phyloP scores from a whole-genome alignment of 2,888 invertebrate species.

The Protula sp. region DNA sequence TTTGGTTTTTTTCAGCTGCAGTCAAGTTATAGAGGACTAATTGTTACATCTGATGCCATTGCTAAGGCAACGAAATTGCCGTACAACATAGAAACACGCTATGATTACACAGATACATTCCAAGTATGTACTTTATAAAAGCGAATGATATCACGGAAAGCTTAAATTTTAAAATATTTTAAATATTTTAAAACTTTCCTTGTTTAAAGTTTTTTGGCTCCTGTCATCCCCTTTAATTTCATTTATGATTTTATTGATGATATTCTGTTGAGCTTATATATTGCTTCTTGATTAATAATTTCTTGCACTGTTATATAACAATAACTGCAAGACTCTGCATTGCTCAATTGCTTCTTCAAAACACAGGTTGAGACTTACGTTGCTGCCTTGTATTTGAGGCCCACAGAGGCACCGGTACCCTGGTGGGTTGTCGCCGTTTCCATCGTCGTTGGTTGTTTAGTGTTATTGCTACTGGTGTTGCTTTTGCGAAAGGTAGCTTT shows the following conservation, averaged over 20 bases:
- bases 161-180: too few species aligned
- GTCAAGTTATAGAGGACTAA: slow-evolving; percentile 1
- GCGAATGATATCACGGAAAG: too few species aligned
- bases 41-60: slow-evolving; percentile 8
- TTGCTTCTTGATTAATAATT: too few species aligned
- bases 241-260: too few species aligned
- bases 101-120: slow-evolving; percentile 2
- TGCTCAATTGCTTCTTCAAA: neutral
- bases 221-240: too few species aligned
- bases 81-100: slow-evolving; percentile 5
- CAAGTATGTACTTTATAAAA: slow-evolving; percentile 1
- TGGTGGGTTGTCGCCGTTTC: slow-evolving; percentile 14
- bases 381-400: slow-evolving; percentile 3
- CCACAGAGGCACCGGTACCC: slow-evolving; percentile 1
- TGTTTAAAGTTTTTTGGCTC: too few species aligned
- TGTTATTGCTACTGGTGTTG: slow-evolving; percentile 9
- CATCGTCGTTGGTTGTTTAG: slow-evolving; percentile 9
- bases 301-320: too few species aligned
- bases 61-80: slow-evolving; percentile 10
- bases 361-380: slow-evolving; percentile 15
- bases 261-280: too few species aligned
- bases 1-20: slow-evolving; percentile 1
- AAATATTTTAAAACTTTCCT: too few species aligned
- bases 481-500: slow-evolving; percentile 13
- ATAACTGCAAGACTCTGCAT: too few species aligned